Base-by-base conservation (phyloP, 2,888 invertebrate species). In the Mellilla xanthometata region DNA sequence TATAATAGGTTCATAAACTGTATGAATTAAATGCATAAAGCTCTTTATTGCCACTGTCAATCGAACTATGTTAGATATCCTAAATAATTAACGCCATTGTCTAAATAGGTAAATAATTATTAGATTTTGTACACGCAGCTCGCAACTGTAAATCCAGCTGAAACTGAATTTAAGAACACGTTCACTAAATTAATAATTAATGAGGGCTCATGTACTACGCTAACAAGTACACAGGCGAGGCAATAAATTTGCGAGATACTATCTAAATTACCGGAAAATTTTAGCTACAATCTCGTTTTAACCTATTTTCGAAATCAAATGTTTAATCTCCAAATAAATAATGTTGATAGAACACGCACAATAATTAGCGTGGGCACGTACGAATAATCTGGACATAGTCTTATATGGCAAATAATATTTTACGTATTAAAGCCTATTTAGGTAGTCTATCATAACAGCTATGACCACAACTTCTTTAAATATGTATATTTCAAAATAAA, bases 211-310 rank as follows among this genome's bases (percentile, higher is more conserved):
- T 38, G 39, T 45, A 41, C 34, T n/a, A 15, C 38, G 39, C 39
- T 49, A 45, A 39, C 41, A 50, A 56, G 46, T 50, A 44, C 35
- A 54, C 48, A 50, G 39, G 30, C 42, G 29, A 44, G 39, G 45
- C 45, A 40, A 57, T 57, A 57, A 57, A 54, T 57, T 47, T 49
- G 7, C 27, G 31, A 47, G 57, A 57, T 57, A 49, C 15, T 24
- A 57, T 57, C 57, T 54, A 45, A 54, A 57, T 54, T 53, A 45
- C 43, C 44, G 46, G 39, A 24, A 43, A 54, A 54, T 52, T 52
- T 43, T 43, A 48, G 47, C 47, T 52, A 35, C 46, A 57, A 52
- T 54, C 47, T 52, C 36, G 38, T 12, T 52, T 44, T 29, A 51
- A 49, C 54, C 45, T 57, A 54, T 57, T 54, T 52, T 46, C 28